Conservation (phyloP, 1,140 invertebrate species). For the Cardiocondyla obscurior region DNA sequence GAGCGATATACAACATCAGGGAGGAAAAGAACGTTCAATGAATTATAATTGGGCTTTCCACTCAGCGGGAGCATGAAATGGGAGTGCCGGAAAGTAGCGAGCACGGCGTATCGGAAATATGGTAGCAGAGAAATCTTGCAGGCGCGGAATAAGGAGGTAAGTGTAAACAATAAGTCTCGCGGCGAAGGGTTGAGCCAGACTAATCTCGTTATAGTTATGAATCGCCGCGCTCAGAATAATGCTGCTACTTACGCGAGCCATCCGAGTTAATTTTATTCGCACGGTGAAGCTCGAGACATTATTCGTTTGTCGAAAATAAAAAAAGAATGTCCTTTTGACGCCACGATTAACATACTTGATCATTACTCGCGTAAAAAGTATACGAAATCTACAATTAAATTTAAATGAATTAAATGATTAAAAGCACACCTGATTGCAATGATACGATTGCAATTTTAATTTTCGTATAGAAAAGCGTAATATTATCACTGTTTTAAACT, state of each 20-base stretch:
- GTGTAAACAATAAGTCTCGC: constrained; percentile 73
- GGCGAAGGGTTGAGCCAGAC: constrained; percentile 54
- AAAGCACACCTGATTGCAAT: background rate
- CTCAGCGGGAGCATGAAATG: background rate
- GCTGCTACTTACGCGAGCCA: constrained; percentile 63
- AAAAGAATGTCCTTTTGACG: background rate
- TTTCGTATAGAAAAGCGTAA: background rate
- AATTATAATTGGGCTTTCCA: constrained; percentile 43
- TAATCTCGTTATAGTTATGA: constrained; percentile 75
- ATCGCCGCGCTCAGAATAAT: constrained; percentile 69
- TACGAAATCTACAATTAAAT: background rate
- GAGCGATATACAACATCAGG: background rate
- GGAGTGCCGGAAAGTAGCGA: constrained; percentile 16
- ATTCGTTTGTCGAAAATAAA: background rate
- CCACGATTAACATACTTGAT: background rate
- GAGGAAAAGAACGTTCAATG: constrained; percentile 18
- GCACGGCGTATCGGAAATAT: constrained; percentile 21
- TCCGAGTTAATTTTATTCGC: constrained; percentile 68
- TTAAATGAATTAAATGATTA: background rate
- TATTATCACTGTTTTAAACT: background rate
- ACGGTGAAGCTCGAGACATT: background rate
- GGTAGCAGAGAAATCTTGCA: background rate
- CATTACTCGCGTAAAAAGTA: background rate
- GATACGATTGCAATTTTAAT: background rate
- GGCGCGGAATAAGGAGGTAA: constrained; percentile 60